A percentile compares a stretch with the other conserved stretches of the same genome.
Evolutionary conservation across 23 tunicate genomes (phyloP).

Genomic region (Trididemnum clinides): DNA sequence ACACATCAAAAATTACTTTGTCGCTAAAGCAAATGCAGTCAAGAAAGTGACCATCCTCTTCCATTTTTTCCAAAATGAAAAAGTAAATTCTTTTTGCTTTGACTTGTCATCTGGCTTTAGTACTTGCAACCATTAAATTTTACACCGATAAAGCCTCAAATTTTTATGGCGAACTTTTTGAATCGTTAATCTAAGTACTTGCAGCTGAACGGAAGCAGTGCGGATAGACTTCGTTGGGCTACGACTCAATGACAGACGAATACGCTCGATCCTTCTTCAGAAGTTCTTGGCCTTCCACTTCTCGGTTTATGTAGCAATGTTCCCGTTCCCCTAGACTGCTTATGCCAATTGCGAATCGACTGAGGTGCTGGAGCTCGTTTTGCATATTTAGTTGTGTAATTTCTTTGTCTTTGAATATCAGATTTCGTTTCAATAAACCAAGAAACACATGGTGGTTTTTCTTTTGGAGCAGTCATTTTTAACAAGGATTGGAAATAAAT

Average conservation of each 20-base stretch:
- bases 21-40: too few relatives aligned
- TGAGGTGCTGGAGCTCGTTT: conserved; percentile 7
- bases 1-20: too few relatives aligned
- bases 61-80: too few relatives aligned
- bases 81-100: too few relatives aligned
- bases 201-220: conserved; percentile 12
- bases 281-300: not conserved
- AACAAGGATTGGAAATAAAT: too few relatives aligned
- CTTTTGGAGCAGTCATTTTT: too few relatives aligned
- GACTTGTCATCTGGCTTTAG: too few relatives aligned
- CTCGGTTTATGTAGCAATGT: not conserved
- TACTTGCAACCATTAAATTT: conserved; percentile 12
- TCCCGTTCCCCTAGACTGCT: conserved; percentile 21
- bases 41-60: too few relatives aligned
- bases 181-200: not conserved
- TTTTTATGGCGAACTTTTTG: conserved; percentile 7
- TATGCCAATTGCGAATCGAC: too few relatives aligned
- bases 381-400: conserved; percentile 20
- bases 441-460: too few relatives aligned
- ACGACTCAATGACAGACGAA: not conserved
- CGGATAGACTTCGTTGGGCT: not conserved
- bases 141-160: not conserved
- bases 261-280: conserved; percentile 8
- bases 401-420: conserved; percentile 7
- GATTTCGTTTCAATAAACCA: too few relatives aligned